These are phyloP conservation scores for Neopelma chrysocephalum DNA, from an alignment of 2,797 vertebrate genomes.

Conservation along the genomic window DNA sequence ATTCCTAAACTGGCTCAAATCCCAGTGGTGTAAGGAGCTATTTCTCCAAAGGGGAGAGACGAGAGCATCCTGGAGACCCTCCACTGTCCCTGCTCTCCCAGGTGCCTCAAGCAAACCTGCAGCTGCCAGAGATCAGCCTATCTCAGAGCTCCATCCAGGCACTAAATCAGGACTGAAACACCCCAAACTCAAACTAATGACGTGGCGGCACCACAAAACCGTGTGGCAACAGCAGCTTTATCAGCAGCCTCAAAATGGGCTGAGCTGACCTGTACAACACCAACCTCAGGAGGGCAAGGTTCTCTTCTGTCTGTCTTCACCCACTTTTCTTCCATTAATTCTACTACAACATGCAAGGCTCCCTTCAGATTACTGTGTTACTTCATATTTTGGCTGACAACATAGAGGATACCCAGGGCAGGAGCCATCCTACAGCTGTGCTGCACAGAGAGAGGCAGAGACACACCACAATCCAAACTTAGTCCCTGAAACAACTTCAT, in stretches of 20 bases:
- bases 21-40: accelerated
- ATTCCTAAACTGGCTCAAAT: neutral
- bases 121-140: neutral
- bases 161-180: neutral
- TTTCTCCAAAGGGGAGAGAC: neutral
- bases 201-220: accelerated
- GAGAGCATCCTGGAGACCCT: accelerated
- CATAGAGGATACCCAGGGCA: neutral
- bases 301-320: neutral
- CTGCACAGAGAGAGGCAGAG: neutral
- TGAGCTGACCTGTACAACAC: neutral
- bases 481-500: neutral
- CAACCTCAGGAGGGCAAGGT: neutral
- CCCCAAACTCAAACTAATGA: neutral
- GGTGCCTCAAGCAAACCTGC: accelerated
- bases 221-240: neutral
- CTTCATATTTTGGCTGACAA: neutral
- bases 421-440: neutral
- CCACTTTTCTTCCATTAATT: neutral
- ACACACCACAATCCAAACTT: neutral
- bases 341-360: neutral
- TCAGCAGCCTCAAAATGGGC: neutral
- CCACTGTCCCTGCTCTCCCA: neutral
- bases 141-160: neutral
- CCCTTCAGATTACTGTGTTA: neutral